These are phyloP conservation scores for Calliphora vicina DNA, from an alignment of 1,140 invertebrate species.

Conservation along the genomic window DNA sequence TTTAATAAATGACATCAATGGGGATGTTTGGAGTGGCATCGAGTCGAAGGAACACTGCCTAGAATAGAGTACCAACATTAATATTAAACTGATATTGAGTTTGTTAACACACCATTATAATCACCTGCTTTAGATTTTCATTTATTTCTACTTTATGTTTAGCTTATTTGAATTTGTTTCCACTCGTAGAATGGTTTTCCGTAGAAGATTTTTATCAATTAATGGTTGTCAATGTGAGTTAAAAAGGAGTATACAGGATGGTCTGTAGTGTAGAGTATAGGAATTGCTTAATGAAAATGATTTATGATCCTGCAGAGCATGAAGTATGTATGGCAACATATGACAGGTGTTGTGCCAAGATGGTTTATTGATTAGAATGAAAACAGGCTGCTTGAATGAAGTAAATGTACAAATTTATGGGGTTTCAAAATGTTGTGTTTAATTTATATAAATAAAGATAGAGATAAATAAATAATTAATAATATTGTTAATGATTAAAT, in stretches of 20 bases:
- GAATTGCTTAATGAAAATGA: slow-evolving; percentile 1
- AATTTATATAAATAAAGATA: too few species aligned
- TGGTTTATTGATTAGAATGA: not conserved
- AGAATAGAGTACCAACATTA: not conserved
- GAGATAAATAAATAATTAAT: too few species aligned
- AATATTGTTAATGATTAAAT: too few species aligned
- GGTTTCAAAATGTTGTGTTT: too few species aligned
- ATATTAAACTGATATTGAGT: slow-evolving; percentile 4
- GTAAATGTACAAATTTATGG: not conserved
- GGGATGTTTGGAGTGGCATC: not conserved
- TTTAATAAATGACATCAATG: not conserved
- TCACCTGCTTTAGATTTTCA: slow-evolving; percentile 29
- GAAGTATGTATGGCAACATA: not conserved
- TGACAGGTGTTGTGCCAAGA: slow-evolving; percentile 2
- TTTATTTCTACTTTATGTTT: not conserved
- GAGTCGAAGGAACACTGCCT: too few species aligned
- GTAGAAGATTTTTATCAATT: not conserved
- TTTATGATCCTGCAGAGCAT: not conserved
- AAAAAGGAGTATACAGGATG: not conserved
- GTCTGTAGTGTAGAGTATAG: not conserved
- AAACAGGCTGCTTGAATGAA: not conserved
- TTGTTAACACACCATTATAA: slow-evolving; percentile 23
- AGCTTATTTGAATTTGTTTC: not conserved
- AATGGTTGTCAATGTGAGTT: slow-evolving; percentile 9
- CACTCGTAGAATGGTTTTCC: not conserved